Evolutionary conservation across 92 coral and sea anemone genomes (phyloP), one percentile per base, ranked within the genome.

Genomic region (Porites rus): DNA sequence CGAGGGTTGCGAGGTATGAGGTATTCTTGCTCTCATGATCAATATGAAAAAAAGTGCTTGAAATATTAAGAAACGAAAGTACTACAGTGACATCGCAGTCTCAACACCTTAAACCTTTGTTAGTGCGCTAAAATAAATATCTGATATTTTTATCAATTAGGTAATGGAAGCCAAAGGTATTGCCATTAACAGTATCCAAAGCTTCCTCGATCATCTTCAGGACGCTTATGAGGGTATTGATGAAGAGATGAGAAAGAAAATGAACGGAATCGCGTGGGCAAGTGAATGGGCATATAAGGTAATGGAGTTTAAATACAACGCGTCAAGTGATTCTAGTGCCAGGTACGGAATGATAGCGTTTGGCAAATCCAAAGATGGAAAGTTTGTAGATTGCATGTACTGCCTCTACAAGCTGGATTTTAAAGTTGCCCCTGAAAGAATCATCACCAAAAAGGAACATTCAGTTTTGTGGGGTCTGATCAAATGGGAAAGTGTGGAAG

Each of bases 281-380:
- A 80, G 53, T 31, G 91, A 82, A 71, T 88, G 91, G 91, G 22
- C 91, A n/a, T 88, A 88, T 51, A 81, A 88, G 68, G 19, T 88
- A 22, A 61, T 88, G 88, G 91, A 88, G 10, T 82, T 82, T 82
- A 82, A 82, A 22, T 82, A 88, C 70, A 82, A 88, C 65, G 59
- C 81, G 18, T 20, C 78, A n/a, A 68, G 51, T 63, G 73, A 88
- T 59, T 82, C 88, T 60, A 28, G 88, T 81, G 91, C 91, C 28
- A 82, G 88, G 62, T 88, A 88, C 77, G 91, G 88, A 7, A 88
- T 88, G 83, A 81, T 81, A 73, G 91, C 87, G 17, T 88, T 88
- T 75, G 88, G 88, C 14, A 88, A 82, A 63, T 82, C 88, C 72
- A 66, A n/a, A 22, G 88, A 88, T 67, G 79, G 84, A 24, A 58